Conservation (phyloP, 2,113 vertebrate species). For the Rana temporaria region DNA sequence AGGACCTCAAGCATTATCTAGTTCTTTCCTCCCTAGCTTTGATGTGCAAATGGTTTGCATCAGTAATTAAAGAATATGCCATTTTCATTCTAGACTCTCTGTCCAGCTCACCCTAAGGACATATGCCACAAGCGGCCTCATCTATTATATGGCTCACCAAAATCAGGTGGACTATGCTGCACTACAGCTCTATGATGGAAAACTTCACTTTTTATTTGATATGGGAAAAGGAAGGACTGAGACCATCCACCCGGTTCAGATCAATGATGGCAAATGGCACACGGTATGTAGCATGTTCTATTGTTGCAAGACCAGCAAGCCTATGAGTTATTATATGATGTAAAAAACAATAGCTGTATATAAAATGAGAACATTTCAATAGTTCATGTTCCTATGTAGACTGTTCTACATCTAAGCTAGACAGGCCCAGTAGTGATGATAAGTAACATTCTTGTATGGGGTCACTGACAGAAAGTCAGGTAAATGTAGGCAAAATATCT, state of each 20-base stretch:
- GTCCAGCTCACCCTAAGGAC: conserved; percentile 84
- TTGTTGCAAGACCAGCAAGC: not conserved
- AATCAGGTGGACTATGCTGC: conserved; percentile 85
- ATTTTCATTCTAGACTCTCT: conserved; percentile 74
- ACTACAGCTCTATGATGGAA: conserved; percentile 80
- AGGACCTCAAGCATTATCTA: no score
- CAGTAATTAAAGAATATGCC: not conserved
- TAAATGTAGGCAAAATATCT: no score
- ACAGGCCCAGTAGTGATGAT: no score
- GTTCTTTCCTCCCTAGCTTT: not conserved
- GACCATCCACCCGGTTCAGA: conserved; percentile 69
- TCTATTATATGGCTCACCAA: conserved; percentile 84
- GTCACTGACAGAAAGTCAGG: no score
- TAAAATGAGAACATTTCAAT: no score
- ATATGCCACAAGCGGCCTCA: conserved; percentile 78
- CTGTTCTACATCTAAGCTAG: no score
- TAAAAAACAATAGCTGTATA: no score
- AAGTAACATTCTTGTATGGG: no score
- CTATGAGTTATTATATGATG: no score
- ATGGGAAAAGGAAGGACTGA: conserved; percentile 84
- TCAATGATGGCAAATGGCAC: conserved; percentile 91
- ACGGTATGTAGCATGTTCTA: conserved; percentile 68
- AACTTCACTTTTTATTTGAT: conserved; percentile 83
- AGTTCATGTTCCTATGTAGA: no score
- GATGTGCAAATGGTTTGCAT: not conserved